phyloP scores from a whole-genome alignment of 1,140 invertebrate species.

The Triops cancriformis region DNA sequence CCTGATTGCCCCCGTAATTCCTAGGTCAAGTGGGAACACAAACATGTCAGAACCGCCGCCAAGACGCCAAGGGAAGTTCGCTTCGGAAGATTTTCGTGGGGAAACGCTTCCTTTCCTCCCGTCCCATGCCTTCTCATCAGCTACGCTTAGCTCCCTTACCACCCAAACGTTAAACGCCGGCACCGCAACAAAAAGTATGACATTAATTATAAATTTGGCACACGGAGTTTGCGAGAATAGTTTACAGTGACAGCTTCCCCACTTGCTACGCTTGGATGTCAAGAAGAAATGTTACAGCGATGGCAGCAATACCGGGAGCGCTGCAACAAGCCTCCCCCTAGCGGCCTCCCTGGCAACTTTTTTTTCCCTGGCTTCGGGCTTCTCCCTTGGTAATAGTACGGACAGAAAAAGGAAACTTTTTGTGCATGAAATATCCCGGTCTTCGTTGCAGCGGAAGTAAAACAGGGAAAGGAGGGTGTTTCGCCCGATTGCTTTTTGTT shows the following conservation, averaged over 20 bases:
- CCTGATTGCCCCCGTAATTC: conserved; percentile 9
- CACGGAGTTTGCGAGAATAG: background rate
- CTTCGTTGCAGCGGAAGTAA: background rate
- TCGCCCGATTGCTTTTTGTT: conserved; percentile 13
- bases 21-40: conserved; percentile 7
- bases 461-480: background rate
- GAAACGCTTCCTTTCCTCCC: background rate
- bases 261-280: conserved; percentile 1
- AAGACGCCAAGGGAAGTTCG: conserved; percentile 12
- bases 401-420: no score
- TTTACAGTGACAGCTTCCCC: background rate
- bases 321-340: background rate
- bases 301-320: background rate
- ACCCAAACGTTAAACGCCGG: background rate
- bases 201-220: conserved; percentile 11
- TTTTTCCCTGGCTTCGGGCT: no score
- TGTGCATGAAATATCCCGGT: background rate
- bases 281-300: background rate
- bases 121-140: background rate
- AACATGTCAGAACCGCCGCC: conserved; percentile 5
- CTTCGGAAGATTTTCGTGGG: background rate
- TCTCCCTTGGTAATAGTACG: no score
- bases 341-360: no score
- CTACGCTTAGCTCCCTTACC: background rate
- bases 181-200: background rate